Conservation (phyloP, 2,113 vertebrate species). For the Notechis scutatus region DNA sequence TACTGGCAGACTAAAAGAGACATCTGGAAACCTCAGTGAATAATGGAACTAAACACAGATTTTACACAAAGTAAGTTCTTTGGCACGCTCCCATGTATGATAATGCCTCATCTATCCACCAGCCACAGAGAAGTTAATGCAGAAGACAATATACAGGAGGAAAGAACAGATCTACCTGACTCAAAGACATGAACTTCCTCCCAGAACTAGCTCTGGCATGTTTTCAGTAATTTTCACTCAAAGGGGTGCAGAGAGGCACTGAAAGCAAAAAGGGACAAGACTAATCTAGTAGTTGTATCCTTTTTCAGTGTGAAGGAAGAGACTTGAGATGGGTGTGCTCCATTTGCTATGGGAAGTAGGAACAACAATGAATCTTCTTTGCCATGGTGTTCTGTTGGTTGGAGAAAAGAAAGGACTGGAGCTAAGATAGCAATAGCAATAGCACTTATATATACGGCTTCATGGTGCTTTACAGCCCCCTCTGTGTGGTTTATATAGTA, state of each 20-base stretch:
- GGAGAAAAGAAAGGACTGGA: not conserved
- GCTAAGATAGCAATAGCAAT: not conserved
- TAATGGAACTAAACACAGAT: not conserved
- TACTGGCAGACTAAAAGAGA: not conserved
- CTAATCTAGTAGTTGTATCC: not conserved
- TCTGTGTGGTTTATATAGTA: not conserved
- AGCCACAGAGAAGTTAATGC: not conserved
- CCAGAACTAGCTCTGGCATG: not conserved
- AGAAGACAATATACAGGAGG: rapidly evolving
- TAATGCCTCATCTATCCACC: not conserved
- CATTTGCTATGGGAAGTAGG: not conserved
- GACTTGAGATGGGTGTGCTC: not conserved
- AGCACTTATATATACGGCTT: not conserved
- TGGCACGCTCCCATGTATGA: not conserved
- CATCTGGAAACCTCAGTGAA: not conserved
- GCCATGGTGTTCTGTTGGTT: not conserved
- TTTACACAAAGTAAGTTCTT: not conserved
- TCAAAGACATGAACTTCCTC: not conserved
- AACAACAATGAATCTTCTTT: not conserved
- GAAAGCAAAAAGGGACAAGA: not conserved
- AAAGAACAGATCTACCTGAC: not conserved
- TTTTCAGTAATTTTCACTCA: not conserved
- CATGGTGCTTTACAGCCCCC: not conserved
- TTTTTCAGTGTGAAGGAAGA: not conserved
- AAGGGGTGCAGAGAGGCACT: not conserved